Percentiles rank a stretch among this genome's conserved stretches.
Conservation (phyloP, 2,797 vertebrate genomes). For the Acanthurus tractus region DNA sequence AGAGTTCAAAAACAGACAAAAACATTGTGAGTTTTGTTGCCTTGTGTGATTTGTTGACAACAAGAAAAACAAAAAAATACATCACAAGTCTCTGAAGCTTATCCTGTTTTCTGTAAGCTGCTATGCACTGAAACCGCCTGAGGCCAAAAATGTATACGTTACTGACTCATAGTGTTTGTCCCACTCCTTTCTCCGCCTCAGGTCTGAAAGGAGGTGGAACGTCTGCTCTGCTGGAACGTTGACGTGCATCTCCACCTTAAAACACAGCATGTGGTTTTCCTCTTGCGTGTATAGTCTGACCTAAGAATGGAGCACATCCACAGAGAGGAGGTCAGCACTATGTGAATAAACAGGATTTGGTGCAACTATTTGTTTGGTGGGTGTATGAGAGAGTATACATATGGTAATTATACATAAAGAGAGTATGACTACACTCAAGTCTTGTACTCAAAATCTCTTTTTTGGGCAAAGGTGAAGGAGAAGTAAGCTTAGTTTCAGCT, state of each 20-base stretch:
- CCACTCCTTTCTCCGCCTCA: conserved; percentile 91
- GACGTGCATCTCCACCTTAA: conserved; percentile 92
- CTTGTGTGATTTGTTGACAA: neutral
- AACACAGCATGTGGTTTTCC: conserved; percentile 93
- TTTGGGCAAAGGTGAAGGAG: neutral
- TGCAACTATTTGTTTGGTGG: conserved; percentile 13
- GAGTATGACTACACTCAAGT: neutral
- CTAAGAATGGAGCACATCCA: conserved; percentile 71
- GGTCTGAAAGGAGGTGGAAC: conserved; percentile 93
- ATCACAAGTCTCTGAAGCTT: neutral
- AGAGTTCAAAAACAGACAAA: too few species aligned
- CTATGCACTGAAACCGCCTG: neutral
- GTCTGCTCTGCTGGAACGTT: conserved; percentile 84
- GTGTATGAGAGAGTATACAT: conserved; percentile 8
- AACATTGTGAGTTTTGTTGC: neutral
- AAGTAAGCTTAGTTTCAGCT: neutral
- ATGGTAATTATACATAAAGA: conserved; percentile 4
- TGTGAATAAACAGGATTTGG: conserved; percentile 14
- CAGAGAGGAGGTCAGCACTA: conserved; percentile 12
- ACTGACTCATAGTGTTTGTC: conserved; percentile 93
- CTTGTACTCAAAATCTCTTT: neutral
- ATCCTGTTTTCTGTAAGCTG: conserved; percentile 8
- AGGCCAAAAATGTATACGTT: conserved; percentile 13
- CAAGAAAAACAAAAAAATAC: neutral
- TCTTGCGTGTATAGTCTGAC: conserved; percentile 93